These are phyloP conservation scores for Erethizon dorsatum DNA, from an alignment of 2,797 vertebrate species.

Conservation along the genomic window DNA sequence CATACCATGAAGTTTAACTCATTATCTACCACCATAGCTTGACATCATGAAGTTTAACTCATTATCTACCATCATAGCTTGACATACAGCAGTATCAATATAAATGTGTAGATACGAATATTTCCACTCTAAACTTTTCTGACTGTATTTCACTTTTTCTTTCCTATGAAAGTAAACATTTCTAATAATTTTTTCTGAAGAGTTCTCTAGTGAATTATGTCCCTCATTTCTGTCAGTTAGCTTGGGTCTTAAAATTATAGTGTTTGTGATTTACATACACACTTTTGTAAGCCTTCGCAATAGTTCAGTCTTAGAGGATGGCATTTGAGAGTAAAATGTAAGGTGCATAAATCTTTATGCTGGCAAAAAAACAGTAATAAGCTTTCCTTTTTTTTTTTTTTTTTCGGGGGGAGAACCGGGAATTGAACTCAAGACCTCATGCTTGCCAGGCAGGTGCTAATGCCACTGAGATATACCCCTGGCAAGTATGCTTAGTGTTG, in stretches of 20 bases:
- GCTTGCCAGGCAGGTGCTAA: too few relatives aligned
- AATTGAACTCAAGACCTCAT: too few relatives aligned
- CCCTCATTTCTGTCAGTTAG: neutral
- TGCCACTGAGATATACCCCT: too few relatives aligned
- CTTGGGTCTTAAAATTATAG: neutral
- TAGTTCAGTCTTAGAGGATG: neutral
- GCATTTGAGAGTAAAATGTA: neutral
- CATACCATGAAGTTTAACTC: neutral
- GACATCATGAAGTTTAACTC: neutral
- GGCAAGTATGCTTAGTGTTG: neutral
- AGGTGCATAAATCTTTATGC: neutral
- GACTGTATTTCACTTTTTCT: neutral
- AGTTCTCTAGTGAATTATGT: neutral
- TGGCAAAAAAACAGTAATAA: neutral
- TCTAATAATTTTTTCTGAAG: neutral
- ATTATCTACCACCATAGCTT: neutral
- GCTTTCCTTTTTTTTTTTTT: too few relatives aligned
- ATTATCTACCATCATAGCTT: neutral
- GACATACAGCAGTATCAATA: neutral
- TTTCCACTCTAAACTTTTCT: neutral
- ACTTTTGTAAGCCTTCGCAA: neutral
- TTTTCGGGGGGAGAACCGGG: too few relatives aligned
- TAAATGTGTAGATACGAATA: neutral
- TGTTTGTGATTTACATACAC: neutral
- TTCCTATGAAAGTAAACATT: neutral